Conservation (phyloP, 2,113 vertebrate species). For the Chionodraco myersi region DNA sequence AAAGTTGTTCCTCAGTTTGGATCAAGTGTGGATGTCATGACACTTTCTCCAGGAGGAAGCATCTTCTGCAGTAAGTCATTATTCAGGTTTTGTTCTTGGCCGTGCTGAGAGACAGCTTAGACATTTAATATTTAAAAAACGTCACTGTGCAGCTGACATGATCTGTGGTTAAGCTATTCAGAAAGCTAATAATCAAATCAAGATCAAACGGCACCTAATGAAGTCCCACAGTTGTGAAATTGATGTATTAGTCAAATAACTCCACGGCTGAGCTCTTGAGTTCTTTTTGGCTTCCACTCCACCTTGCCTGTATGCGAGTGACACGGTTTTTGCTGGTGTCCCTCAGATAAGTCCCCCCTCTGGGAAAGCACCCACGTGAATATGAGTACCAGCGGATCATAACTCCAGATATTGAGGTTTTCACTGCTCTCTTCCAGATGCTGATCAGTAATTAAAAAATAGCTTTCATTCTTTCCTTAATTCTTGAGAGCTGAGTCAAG, state of each 20-base stretch:
- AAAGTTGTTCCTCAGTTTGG: conserved; percentile 2
- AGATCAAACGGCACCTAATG: conserved; percentile 11
- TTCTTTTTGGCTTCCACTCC: conserved; percentile 16
- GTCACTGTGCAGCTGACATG: neutral
- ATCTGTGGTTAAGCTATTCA: conserved; percentile 6
- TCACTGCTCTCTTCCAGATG: conserved; percentile 76
- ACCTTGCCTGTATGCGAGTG: conserved; percentile 9
- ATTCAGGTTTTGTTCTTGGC: conserved; percentile 54
- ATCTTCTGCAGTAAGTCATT: neutral
- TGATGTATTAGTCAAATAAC: conserved; percentile 10
- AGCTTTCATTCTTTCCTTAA: conserved; percentile 78
- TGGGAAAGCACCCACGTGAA: conserved; percentile 68
- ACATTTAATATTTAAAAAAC: conserved; percentile 14
- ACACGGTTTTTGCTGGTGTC: conserved; percentile 46
- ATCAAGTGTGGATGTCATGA: conserved; percentile 9
- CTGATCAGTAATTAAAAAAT: conserved; percentile 80
- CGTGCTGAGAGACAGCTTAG: neutral
- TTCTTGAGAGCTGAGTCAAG: conserved; percentile 72
- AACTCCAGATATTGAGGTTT: conserved; percentile 78
- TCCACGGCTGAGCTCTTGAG: neutral
- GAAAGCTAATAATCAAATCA: neutral
- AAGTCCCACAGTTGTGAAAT: conserved; percentile 9
- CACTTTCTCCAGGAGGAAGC: conserved; percentile 13
- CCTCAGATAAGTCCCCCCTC: conserved; percentile 30
- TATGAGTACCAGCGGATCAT: conserved; percentile 73